Percentiles rank a stretch among this genome's conserved stretches.
Evolutionary conservation across 2,888 invertebrate genomes (phyloP).

Genomic region (Eledona agricola): DNA sequence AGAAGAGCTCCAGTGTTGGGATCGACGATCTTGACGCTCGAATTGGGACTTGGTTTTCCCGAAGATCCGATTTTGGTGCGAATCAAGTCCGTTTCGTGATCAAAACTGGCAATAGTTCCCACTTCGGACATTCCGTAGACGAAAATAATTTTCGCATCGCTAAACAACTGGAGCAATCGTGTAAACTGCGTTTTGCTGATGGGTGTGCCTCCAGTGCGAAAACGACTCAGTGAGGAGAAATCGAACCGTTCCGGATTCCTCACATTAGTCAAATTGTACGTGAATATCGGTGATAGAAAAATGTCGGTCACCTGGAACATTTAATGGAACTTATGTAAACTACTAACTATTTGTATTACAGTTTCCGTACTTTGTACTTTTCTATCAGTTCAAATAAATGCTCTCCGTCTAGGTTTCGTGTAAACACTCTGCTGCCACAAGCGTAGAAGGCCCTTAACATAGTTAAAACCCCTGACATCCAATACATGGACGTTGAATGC

Average conservation of each 20-base stretch:
- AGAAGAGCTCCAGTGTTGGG: constrained; percentile 28
- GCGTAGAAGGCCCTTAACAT: constrained; percentile 38
- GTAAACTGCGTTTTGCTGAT: constrained; percentile 1
- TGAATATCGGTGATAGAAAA: constrained; percentile 39
- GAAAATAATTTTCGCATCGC: neutral
- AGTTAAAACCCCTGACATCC: constrained; percentile 49
- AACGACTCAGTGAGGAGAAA: constrained; percentile 2
- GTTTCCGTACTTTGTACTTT: constrained; percentile 44
- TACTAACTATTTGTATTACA: neutral
- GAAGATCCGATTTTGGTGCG: constrained; percentile 19
- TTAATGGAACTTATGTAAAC: neutral
- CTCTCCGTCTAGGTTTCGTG: constrained; percentile 42
- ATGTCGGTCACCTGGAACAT: constrained; percentile 1
- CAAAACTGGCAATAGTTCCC: constrained; percentile 3
- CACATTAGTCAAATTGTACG: constrained; percentile 35
- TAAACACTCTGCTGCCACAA: constrained; percentile 44
- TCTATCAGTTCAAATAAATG: constrained; percentile 41
- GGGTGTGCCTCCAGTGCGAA: constrained; percentile 4
- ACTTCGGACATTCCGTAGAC: constrained; percentile 21
- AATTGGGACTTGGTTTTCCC: constrained; percentile 27
- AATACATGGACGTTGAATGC: constrained; percentile 47
- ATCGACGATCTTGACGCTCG: constrained; percentile 30
- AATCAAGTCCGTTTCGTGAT: neutral
- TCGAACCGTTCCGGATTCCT: constrained; percentile 1
- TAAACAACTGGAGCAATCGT: constrained; percentile 2